phyloP scores from a whole-genome alignment of 2,113 vertebrate species.

The Acrocephalus arundinaceus region DNA sequence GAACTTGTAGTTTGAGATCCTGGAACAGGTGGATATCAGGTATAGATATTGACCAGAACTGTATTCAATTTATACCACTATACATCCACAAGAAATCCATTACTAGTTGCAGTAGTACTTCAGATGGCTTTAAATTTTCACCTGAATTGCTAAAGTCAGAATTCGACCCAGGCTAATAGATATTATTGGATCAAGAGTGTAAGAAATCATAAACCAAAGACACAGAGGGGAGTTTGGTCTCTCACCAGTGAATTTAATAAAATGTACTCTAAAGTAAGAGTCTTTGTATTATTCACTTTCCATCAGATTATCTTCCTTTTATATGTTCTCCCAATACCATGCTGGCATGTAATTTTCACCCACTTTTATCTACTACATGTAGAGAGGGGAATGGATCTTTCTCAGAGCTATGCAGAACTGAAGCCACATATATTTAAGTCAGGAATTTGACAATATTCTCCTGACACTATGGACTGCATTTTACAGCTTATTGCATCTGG shows the following conservation, averaged over 20 bases:
- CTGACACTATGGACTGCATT: not conserved
- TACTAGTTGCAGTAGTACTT: not conserved
- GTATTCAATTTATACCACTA: not conserved
- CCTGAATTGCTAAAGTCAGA: constrained; percentile 12
- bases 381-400: not conserved
- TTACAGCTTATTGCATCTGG: not conserved
- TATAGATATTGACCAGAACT: not conserved
- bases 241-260: not conserved
- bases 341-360: not conserved
- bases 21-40: not conserved
- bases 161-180: not conserved
- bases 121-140: constrained; percentile 1
- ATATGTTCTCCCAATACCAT: not conserved
- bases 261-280: not conserved
- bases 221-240: not conserved
- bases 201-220: not conserved
- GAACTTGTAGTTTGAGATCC: not conserved
- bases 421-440: not conserved
- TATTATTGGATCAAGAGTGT: not conserved
- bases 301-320: not conserved
- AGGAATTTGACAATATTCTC: not conserved
- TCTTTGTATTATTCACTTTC: not conserved
- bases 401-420: not conserved
- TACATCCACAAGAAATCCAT: not conserved
- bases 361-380: not conserved